phyloP scores from a whole-genome alignment of 2,797 vertebrate genomes.

The Rhinella marina region DNA sequence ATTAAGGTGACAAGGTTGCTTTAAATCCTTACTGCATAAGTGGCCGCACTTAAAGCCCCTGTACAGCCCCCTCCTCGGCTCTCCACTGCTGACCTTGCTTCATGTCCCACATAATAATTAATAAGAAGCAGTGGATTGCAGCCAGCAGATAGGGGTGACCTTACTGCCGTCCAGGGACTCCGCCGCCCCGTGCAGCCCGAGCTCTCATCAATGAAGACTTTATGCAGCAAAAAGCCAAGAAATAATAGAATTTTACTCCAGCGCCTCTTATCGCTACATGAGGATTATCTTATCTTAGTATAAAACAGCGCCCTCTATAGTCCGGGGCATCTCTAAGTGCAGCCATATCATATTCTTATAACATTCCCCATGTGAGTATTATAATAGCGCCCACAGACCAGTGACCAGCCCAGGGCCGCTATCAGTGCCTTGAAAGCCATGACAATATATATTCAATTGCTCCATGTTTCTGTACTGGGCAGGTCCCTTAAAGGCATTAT shows the following conservation, averaged over 20 bases:
- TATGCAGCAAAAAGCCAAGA: background rate
- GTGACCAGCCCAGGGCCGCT: too few relatives aligned
- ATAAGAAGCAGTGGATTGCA: conserved; percentile 8
- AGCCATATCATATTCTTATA: too few relatives aligned
- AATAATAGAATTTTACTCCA: background rate
- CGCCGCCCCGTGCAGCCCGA: background rate
- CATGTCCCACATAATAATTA: conserved; percentile 49
- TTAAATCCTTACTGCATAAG: too few relatives aligned
- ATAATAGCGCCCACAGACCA: too few relatives aligned
- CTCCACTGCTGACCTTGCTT: conserved; percentile 42
- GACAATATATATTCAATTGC: too few relatives aligned
- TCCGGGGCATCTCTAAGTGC: background rate
- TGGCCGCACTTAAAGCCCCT: background rate
- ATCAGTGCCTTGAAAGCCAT: too few relatives aligned
- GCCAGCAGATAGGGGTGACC: conserved; percentile 19
- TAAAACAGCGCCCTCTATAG: background rate
- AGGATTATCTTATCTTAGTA: background rate
- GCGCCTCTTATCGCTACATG: background rate
- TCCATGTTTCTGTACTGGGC: too few relatives aligned
- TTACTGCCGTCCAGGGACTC: conserved; percentile 28
- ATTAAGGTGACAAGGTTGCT: too few relatives aligned
- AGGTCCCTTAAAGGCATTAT: too few relatives aligned
- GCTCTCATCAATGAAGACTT: background rate
- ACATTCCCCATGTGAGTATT: too few relatives aligned
- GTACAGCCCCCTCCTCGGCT: background rate